A percentile compares a stretch with the other conserved stretches of the same genome.
phyloP scores from a whole-genome alignment of 2,797 vertebrate genomes.

The Liasis olivaceus region DNA sequence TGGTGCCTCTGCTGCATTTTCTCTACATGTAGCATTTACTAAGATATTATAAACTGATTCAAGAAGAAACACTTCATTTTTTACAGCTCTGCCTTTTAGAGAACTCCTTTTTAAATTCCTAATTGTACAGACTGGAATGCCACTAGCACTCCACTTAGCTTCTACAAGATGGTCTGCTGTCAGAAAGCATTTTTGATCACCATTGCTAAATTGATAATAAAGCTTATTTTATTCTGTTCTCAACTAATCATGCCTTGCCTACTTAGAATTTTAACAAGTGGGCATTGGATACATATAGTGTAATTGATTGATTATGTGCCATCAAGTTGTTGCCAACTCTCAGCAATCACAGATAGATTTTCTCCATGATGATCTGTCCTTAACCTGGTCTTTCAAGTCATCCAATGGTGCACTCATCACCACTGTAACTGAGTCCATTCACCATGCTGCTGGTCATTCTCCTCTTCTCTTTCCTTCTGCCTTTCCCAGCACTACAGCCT shows the following conservation, averaged over 20 bases:
- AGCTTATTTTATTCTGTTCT: conserved; percentile 57
- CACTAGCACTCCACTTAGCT: conserved; percentile 61
- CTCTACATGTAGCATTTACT: conserved; percentile 58
- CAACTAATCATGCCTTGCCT: conserved; percentile 32
- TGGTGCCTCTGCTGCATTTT: conserved; percentile 58
- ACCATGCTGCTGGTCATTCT: neutral
- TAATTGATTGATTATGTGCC: neutral
- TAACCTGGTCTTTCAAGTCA: neutral
- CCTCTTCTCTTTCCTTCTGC: neutral
- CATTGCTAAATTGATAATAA: conserved; percentile 47
- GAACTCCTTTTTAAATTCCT: conserved; percentile 65
- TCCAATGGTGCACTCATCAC: neutral
- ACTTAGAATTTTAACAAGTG: conserved; percentile 36
- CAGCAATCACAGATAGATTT: neutral
- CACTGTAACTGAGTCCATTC: neutral
- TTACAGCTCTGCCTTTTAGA: conserved; percentile 56
- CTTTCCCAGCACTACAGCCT: neutral
- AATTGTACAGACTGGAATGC: conserved; percentile 64
- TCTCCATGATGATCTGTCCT: neutral
- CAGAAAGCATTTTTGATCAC: conserved; percentile 56
- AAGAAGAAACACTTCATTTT: conserved; percentile 66
- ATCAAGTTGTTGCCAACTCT: neutral
- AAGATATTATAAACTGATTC: conserved; percentile 70
- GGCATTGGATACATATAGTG: conserved; percentile 41
- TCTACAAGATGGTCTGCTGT: conserved; percentile 48